phyloP scores from a whole-genome alignment of 2,888 invertebrate genomes.

The Eurois occulta region DNA sequence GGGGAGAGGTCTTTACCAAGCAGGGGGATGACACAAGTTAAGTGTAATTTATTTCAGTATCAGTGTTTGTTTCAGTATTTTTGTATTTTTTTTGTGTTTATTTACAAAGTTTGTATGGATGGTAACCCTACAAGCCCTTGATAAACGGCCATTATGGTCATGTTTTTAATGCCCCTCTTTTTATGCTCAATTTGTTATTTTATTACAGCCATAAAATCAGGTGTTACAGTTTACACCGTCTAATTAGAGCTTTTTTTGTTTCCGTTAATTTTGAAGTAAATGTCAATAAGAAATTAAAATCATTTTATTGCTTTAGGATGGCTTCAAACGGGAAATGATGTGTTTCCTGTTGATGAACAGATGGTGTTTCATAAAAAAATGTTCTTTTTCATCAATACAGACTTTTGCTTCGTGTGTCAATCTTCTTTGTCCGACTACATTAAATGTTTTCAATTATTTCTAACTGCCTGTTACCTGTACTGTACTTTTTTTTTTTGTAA shows the following conservation, averaged over 20 bases:
- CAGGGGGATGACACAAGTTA: no score
- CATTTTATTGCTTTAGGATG: constrained; percentile 46
- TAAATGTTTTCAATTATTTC: no score
- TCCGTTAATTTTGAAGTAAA: constrained; percentile 50
- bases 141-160: constrained; percentile 71
- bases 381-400: background rate
- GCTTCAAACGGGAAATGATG: constrained; percentile 5
- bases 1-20: no score
- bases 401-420: background rate
- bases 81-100: no score
- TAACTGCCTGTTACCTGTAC: no score
- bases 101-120: background rate
- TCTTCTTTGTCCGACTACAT: no score
- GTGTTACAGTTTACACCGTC: constrained; percentile 76
- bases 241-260: constrained; percentile 55
- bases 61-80: no score
- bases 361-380: background rate
- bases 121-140: constrained; percentile 62
- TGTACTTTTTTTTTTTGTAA: no score
- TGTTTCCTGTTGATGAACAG: constrained; percentile 18
- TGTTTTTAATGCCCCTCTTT: constrained; percentile 63
- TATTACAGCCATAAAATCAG: constrained; percentile 79
- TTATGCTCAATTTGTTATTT: constrained; percentile 79
- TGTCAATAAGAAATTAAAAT: constrained; percentile 29
- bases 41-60: no score